Percentiles rank a stretch among this genome's conserved stretches.
Evolutionary conservation across 1,140 invertebrate species (phyloP).

Genomic region (Formica selysi): DNA sequence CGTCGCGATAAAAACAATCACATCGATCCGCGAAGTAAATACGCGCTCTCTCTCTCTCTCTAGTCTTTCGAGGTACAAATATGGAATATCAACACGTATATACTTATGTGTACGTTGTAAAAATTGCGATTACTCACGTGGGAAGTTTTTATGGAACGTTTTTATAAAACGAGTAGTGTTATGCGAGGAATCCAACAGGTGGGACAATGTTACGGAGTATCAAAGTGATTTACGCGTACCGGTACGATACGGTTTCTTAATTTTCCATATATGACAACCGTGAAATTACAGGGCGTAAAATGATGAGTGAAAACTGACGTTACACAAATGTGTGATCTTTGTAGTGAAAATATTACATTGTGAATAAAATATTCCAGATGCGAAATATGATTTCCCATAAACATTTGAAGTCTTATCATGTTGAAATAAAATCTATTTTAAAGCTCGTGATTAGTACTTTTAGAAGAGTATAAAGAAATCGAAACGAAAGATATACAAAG

Average conservation of each 20-base stretch:
- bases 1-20: background rate
- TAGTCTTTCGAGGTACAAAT: background rate
- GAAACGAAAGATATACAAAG: background rate
- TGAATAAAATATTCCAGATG: background rate
- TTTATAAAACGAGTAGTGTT: slow-evolving; percentile 32
- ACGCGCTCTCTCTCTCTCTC: background rate
- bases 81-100: slow-evolving; percentile 18
- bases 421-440: background rate
- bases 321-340: background rate
- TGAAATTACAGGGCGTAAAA: slow-evolving; percentile 3
- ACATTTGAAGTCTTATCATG: background rate
- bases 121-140: slow-evolving; percentile 49
- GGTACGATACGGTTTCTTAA: slow-evolving; percentile 29
- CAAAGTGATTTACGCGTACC: slow-evolving; percentile 62
- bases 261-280: background rate
- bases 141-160: slow-evolving; percentile 24
- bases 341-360: background rate
- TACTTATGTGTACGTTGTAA: background rate
- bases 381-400: background rate
- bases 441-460: slow-evolving; percentile 32
- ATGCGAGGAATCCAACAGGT: slow-evolving; percentile 43
- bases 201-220: slow-evolving; percentile 31
- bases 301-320: slow-evolving; percentile 1
- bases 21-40: slow-evolving; percentile 18
- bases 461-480: background rate